A percentile compares a stretch with the other conserved stretches of the same genome.
Conservation (phyloP, 2,797 vertebrate genomes). For the Philypnodon macrostomus region DNA sequence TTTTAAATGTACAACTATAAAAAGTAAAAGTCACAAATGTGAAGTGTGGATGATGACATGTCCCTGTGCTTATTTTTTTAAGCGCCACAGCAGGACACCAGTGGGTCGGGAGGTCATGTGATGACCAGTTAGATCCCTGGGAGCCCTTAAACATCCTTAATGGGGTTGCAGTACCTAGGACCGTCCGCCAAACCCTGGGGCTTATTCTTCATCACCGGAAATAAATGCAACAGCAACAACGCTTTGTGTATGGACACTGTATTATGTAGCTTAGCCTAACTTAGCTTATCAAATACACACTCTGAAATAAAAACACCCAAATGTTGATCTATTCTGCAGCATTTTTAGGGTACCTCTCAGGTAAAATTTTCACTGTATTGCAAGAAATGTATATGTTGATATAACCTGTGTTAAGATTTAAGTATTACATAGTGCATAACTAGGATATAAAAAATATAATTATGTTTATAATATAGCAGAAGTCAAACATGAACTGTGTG, state of each 20-base stretch:
- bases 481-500: no score
- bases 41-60: slow-evolving; percentile 59
- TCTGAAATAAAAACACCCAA: slow-evolving; percentile 5
- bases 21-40: slow-evolving; percentile 50
- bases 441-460: no score
- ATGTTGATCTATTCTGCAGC: slow-evolving; percentile 1
- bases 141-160: slow-evolving; percentile 42
- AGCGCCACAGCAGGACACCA: slow-evolving; percentile 72
- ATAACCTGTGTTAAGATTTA: no score
- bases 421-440: no score
- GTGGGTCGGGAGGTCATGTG: slow-evolving; percentile 26
- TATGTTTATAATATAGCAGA: no score
- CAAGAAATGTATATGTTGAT: no score
- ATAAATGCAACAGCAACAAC: neutral
- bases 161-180: slow-evolving; percentile 84
- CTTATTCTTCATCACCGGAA: slow-evolving; percentile 49
- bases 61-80: slow-evolving; percentile 80
- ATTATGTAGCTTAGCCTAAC: neutral
- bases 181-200: slow-evolving; percentile 72
- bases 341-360: no score
- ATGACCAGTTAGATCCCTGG: slow-evolving; percentile 28
- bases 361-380: no score
- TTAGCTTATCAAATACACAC: neutral
- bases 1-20: slow-evolving; percentile 68
- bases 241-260: neutral